Base-by-base conservation (phyloP, 2,113 vertebrate species). In the Paraplagusia blochii region DNA sequence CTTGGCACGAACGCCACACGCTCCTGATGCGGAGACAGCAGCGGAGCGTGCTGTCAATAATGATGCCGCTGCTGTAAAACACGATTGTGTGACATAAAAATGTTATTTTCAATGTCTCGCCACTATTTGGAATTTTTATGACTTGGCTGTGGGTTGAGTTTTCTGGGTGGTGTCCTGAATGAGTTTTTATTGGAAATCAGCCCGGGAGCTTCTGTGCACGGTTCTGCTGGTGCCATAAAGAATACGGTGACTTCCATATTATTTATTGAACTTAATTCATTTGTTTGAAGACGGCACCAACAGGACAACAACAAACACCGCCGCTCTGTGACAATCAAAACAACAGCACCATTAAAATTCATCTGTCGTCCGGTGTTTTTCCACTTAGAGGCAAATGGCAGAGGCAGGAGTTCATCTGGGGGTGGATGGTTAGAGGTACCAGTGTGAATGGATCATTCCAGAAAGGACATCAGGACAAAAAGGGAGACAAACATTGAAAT, bases 41-140 rank as follows among this genome's bases (percentile, higher is more conserved):
- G 48, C 14, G 8, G 61, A 78, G 66, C 44, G 57, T 42, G 45
- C 16, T 53, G 59, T 42, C 75, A 83, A 29, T 60, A 59, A 45
- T 47, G 33, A 55, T 60, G 60, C 72, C 16, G 36, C 2, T 3
- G 52, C 44, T 51, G 52, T 44, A 8, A 54, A 36, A 46, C 38
- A 43, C 13, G 58, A 35, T 19, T 35, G 38, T 44, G 8, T 12
- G 33, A 72, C 50, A 60, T 66, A 63, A 40, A 5, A 50, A 8
- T 1, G 36, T 57, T 75, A 22, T 68, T 71, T 57, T 47, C 11
- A 44, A 59, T 35, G 61, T 39, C 22, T 14, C 22, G 58, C 29
- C 39, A 18, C 34, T 53, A 35, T 73, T 49, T 42, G 11, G 11
- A n/a, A 19, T 29, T 51, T 69, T 77, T 53, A 59, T 35, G 51